phyloP scores from a whole-genome alignment of 2,797 vertebrate genomes.

The Lepus townsendii region DNA sequence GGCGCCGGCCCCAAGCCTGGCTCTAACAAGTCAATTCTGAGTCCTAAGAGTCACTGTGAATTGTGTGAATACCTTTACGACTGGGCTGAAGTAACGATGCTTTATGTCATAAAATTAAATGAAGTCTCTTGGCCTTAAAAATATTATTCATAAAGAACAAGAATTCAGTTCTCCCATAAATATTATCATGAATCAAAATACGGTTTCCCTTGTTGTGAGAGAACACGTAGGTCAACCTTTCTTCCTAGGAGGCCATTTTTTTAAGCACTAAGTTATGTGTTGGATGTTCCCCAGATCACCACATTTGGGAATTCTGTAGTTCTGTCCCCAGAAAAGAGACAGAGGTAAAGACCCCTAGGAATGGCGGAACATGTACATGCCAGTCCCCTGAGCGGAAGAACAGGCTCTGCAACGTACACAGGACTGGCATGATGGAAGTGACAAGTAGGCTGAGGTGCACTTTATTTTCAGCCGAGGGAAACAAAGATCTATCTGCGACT shows the following conservation, averaged over 20 bases:
- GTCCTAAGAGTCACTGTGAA: not conserved
- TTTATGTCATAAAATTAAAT: constrained; percentile 56
- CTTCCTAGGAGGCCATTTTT: not conserved
- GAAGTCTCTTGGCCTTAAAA: not conserved
- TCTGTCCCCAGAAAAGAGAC: not conserved
- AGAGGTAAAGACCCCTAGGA: not conserved
- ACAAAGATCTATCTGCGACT: not conserved
- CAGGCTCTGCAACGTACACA: not conserved
- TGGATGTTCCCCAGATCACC: not conserved
- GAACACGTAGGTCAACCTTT: not conserved
- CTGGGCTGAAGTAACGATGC: constrained; percentile 5
- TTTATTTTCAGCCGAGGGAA: not conserved
- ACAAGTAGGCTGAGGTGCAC: not conserved
- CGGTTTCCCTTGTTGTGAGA: not conserved
- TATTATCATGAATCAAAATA: constrained; percentile 46
- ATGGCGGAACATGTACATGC: not conserved
- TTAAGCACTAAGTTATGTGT: not conserved
- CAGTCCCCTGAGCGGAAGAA: not conserved
- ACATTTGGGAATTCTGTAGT: not conserved
- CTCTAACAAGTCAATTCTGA: not conserved
- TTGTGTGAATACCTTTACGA: constrained; percentile 59
- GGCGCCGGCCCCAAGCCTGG: too few relatives aligned
- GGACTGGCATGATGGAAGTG: not conserved
- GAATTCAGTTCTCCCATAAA: not conserved
- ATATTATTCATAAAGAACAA: constrained; percentile 15